These are phyloP conservation scores for Gambusia yucatana DNA, from an alignment of 2,797 vertebrate genomes.

Conservation along the genomic window DNA sequence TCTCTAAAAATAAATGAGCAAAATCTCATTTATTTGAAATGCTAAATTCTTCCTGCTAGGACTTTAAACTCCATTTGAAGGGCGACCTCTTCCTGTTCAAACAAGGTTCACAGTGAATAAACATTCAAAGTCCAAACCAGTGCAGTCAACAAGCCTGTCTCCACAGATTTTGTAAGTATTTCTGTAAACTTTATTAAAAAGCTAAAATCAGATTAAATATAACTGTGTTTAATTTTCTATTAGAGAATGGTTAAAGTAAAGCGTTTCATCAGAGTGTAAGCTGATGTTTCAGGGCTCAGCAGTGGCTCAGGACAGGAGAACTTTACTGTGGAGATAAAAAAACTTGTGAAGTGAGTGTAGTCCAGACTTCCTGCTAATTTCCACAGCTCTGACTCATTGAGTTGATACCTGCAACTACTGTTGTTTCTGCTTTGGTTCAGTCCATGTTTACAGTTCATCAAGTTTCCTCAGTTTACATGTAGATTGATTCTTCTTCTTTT, in stretches of 20 bases:
- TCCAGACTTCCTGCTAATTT: background rate
- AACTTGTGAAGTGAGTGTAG: background rate
- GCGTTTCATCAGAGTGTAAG: background rate
- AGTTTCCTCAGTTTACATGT: background rate
- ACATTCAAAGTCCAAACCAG: constrained; percentile 53
- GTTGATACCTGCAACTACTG: background rate
- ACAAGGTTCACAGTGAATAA: constrained; percentile 20
- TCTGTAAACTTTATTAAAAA: background rate
- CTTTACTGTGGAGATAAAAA: background rate
- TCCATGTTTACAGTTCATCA: background rate
- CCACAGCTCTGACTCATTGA: background rate
- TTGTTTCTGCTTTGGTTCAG: background rate
- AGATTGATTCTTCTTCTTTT: background rate
- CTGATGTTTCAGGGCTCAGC: background rate
- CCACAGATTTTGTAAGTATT: constrained; percentile 59
- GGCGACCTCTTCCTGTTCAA: constrained; percentile 48
- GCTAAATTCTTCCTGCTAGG: background rate
- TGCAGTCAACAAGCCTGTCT: constrained; percentile 3
- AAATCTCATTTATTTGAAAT: background rate
- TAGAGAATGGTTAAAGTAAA: background rate
- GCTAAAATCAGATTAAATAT: background rate
- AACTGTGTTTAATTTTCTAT: background rate
- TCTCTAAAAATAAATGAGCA: background rate
- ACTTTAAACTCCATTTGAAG: constrained; percentile 50
- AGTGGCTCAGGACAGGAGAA: background rate